Base-by-base conservation (phyloP, 1,140 invertebrate genomes). In the Monochamus saltuarius region DNA sequence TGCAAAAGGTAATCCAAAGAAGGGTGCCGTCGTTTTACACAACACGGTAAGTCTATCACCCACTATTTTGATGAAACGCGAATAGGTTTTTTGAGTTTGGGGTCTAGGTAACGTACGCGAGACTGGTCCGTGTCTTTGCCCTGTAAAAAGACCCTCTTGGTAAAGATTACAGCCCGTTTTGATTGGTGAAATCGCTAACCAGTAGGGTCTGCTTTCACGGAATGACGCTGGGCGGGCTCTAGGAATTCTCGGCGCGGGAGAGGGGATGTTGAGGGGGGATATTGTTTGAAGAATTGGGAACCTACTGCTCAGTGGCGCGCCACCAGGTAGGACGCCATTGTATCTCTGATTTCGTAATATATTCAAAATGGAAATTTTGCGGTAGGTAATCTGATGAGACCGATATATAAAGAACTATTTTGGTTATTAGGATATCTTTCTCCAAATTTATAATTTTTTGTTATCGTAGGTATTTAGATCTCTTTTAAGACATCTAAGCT, bases 81-180 rank as follows among this genome's bases (percentile, higher is more conserved):
- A 54, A 49, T 46, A 43, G 17, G 13, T 62, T 65, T 65, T 59
- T 42, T 38, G 52, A 57, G 19, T 64, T 43, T 42, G 61, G 52
- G 53, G 56, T 57, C 61, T 61, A 57, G 46, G 54, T 64, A 64
- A 14, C 61, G 29, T 57, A 66, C 65, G 61, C 65, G 64, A 66
- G 49, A 56, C 53, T 40, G 53, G 61, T 62, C 60, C 59, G 61
- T 67, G 62, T 69, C 65, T 67, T 69, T 69, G 64, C 65, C 67
- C 65, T 64, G 60, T 67, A 69, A 69, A 65, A 67, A 61, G 65
- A 69, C 67, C 67, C 67, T 69, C 65, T 66, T 59, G 60, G 19
- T 51, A 59, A 64, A 61, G 66, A 61, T 54, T 61, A 47, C 22
- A 53, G 35, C 19, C 38, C n/a, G 47, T 60, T 59, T 60, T 65